A percentile compares a stretch with the other conserved stretches of the same genome.
Evolutionary conservation across 2,113 vertebrate genomes (phyloP).

Genomic region (Archocentrus centrarchus): DNA sequence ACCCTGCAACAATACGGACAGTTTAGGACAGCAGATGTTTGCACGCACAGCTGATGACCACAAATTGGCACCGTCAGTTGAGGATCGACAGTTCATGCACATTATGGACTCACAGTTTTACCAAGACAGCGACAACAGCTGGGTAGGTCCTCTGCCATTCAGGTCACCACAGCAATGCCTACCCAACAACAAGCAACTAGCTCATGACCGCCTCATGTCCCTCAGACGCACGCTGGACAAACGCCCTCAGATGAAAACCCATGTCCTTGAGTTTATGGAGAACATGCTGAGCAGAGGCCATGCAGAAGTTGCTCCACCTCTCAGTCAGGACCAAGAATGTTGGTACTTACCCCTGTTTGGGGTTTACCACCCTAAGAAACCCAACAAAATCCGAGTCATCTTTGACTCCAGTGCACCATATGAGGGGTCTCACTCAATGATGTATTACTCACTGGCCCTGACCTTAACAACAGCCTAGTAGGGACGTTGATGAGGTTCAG

Average conservation of each 20-base stretch:
- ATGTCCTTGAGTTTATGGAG: neutral
- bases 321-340: neutral
- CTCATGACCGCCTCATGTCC: neutral
- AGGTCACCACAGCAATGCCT: rapidly evolving
- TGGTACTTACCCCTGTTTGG: neutral
- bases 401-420: neutral
- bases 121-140: neutral
- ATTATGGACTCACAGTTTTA: neutral
- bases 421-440: neutral
- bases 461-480: neutral
- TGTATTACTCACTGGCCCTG: neutral
- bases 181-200: neutral
- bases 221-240: neutral
- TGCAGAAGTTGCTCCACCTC: neutral
- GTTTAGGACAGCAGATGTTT: neutral
- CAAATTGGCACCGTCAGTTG: neutral
- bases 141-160: neutral
- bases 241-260: neutral
- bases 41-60: neutral
- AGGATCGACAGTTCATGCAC: neutral
- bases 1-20: rapidly evolving
- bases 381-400: neutral
- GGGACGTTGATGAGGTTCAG: neutral
- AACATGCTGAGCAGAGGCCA: neutral
- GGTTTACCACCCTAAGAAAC: neutral